phyloP scores from a whole-genome alignment of 2,113 vertebrate species.

The Mirza zaza region DNA sequence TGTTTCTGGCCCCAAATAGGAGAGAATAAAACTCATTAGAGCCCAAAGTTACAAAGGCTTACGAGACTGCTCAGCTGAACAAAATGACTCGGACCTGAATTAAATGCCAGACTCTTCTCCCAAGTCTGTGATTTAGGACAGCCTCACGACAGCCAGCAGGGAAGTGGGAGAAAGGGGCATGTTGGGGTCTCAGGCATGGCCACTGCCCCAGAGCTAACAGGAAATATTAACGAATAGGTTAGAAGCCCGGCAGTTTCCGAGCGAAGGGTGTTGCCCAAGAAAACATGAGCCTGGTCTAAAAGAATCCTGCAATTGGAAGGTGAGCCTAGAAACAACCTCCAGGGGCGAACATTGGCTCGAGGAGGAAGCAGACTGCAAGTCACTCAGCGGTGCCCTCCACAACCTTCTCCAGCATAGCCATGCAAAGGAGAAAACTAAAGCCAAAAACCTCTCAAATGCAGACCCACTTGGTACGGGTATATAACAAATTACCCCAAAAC shows the following conservation, averaged over 20 bases:
- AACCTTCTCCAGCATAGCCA: not conserved
- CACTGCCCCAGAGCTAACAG: not conserved
- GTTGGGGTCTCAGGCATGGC: not conserved
- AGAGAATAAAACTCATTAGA: not conserved
- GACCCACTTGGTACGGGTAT: rapidly evolving
- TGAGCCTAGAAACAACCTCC: not conserved
- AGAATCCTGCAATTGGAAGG: not conserved
- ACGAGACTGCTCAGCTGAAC: not conserved
- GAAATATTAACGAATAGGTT: not conserved
- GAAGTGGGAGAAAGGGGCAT: not conserved
- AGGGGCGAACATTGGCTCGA: not conserved
- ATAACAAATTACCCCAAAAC: not conserved
- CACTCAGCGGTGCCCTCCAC: not conserved
- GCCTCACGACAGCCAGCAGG: not conserved
- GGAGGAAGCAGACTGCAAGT: not conserved
- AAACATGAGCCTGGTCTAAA: not conserved
- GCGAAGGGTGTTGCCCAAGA: not conserved
- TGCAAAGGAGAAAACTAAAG: not conserved
- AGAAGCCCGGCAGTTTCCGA: not conserved
- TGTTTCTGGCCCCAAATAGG: not conserved
- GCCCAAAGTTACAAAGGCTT: not conserved
- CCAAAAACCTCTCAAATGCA: not conserved
- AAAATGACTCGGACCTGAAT: not conserved
- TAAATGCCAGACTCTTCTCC: not conserved
- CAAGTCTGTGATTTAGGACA: not conserved